These are phyloP conservation scores for Percina caprodes DNA, from an alignment of 2,113 vertebrate species.

Conservation along the genomic window DNA sequence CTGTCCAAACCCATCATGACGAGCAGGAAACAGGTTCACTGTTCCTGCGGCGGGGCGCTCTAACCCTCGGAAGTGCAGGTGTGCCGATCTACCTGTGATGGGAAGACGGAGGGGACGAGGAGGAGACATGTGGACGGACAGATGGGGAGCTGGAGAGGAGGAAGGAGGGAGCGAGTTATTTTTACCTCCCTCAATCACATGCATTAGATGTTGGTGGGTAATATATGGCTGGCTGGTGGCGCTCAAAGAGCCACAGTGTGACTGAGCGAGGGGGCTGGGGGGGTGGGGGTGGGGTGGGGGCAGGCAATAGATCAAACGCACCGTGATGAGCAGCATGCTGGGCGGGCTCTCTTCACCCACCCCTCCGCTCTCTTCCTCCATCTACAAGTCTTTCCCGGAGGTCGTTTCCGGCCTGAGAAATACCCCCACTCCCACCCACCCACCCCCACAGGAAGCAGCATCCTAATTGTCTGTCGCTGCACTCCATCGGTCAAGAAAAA, in stretches of 20 bases:
- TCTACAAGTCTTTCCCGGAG: slow-evolving; percentile 51
- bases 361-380: background rate
- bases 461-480: slow-evolving; percentile 56
- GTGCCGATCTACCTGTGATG: slow-evolving; percentile 28
- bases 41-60: slow-evolving; percentile 18
- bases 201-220: slow-evolving; percentile 55
- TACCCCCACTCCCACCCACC: no score
- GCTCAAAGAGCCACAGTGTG: slow-evolving; percentile 34
- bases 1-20: background rate
- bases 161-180: slow-evolving; percentile 45
- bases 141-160: slow-evolving; percentile 45
- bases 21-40: slow-evolving; percentile 27
- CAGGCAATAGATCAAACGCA: slow-evolving; percentile 66
- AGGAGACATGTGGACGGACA: slow-evolving; percentile 41
- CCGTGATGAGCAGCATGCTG: slow-evolving; percentile 56
- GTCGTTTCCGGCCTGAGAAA: slow-evolving; percentile 56
- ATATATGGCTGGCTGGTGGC: slow-evolving; percentile 64
- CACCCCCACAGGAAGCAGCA: slow-evolving; percentile 7
- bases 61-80: slow-evolving; percentile 22
- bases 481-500: slow-evolving; percentile 67
- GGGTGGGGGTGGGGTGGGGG: background rate
- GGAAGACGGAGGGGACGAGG: slow-evolving; percentile 17
- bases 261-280: slow-evolving; percentile 2
- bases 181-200: slow-evolving; percentile 49
- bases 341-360: slow-evolving; percentile 37